Base-by-base conservation (phyloP, 2,888 invertebrate genomes). In the Limnephilus marmoratus region DNA sequence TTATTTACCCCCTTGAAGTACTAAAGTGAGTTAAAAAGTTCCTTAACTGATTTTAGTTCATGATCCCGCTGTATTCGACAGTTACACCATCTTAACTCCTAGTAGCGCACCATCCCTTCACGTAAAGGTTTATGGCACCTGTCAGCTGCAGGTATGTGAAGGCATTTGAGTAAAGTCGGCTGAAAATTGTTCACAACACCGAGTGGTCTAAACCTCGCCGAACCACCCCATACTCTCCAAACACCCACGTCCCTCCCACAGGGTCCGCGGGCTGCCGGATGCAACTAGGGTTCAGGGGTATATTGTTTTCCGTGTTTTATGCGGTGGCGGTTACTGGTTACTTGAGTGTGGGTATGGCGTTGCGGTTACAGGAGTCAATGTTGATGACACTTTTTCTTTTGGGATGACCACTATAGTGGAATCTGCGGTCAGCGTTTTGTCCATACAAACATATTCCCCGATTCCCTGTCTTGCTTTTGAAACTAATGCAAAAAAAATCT, bases 121-220 rank as follows among this genome's bases (percentile, higher is more conserved):
- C 24, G 53, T 68, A 31, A 53, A 53, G 88, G 88, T 88, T 88
- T 88, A 88, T 88, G 88, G 88, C 88, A 68, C 68, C 88, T 88
- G 88, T 88, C 88, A 88, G 31, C 18, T 34, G 31, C 88, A 88
- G 88, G 88, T 88, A 68, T 31, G 29, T 88, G 88, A 68, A 88
- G 88, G 88, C 15, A 41, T n/a, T 53, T 18, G 68, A 29, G 53
- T 24, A 53, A 86, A 68, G 29, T 68, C n/a, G 53, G 49, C n/a
- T 49, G 88, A 68, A 88, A 86, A 88, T 88, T 88, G 88, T 88
- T 88, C 88, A 68, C 85, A 68, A 45, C 88, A 53, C 88, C 68
- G 24, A 31, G 68, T 53, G 88, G 88, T 68, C n/a, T 29, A 86
- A 24, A 86, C 88, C 15, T 49, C 29, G 49, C 29, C 41, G 11